These are phyloP conservation scores for Drosophila tropicalis DNA, from an alignment of 1,140 invertebrate genomes.

Conservation along the genomic window DNA sequence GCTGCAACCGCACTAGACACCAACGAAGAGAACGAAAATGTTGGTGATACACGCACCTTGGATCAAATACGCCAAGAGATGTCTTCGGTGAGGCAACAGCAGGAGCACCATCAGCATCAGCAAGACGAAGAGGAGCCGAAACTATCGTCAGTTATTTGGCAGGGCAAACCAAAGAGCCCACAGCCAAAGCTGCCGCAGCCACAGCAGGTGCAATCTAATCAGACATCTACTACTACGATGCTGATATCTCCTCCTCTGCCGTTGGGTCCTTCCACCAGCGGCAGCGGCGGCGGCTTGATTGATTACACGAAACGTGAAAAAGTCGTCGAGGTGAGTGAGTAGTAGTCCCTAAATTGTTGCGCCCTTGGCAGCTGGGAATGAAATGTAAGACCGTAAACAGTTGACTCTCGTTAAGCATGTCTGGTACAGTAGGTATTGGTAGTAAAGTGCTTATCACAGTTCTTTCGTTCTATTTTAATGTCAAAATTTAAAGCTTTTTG, in stretches of 20 bases:
- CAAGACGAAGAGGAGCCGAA: constrained; percentile 30
- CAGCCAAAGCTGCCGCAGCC: not conserved
- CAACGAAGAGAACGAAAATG: constrained; percentile 17
- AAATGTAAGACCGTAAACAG: not conserved
- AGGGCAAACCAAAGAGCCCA: constrained; percentile 1
- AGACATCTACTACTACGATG: constrained; percentile 1
- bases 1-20: not conserved
- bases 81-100: constrained; percentile 30
- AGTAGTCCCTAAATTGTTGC: constrained; percentile 13
- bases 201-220: not conserved
- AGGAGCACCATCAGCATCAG: not conserved
- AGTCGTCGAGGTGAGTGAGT: constrained; percentile 74
- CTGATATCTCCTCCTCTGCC: constrained; percentile 30
- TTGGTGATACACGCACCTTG: constrained; percentile 35
- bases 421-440: no score
- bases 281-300: constrained; percentile 53
- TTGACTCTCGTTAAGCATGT: no score
- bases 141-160: constrained; percentile 44
- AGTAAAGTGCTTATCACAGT: no score
- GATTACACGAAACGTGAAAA: constrained; percentile 73
- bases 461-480: no score
- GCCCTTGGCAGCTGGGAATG: not conserved
- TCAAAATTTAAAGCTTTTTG: no score
- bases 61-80: constrained; percentile 59
- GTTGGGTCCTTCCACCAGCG: constrained; percentile 26